Percentiles rank a stretch among this genome's conserved stretches.
Evolutionary conservation across 2,113 vertebrate genomes (phyloP).

Genomic region (Rhea pennata): DNA sequence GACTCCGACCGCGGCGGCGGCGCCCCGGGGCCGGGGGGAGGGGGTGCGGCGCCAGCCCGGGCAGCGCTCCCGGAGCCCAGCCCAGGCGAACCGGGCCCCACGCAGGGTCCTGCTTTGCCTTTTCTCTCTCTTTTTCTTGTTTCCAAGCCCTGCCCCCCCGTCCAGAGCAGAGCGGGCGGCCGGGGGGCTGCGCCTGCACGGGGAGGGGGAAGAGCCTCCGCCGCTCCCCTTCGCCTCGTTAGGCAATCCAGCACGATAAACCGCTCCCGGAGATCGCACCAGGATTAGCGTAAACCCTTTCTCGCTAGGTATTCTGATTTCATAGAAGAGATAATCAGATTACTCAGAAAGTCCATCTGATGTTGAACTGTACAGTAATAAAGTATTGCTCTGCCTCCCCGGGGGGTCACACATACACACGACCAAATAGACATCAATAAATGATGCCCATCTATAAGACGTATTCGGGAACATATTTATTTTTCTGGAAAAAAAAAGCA

Average conservation of each 20-base stretch:
- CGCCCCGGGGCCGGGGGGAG: neutral
- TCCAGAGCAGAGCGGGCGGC: no score
- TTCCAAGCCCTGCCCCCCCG: no score
- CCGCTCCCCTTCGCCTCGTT: neutral
- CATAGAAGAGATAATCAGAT: neutral
- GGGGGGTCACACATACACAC: neutral
- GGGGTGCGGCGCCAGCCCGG: neutral
- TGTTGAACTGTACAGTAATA: neutral
- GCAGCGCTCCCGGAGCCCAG: neutral
- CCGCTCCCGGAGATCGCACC: neutral
- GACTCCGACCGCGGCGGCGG: constrained; percentile 84
- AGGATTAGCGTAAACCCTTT: constrained; percentile 5
- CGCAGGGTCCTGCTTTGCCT: neutral
- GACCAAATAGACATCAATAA: neutral
- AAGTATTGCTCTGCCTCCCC: neutral
- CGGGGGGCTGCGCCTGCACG: no score
- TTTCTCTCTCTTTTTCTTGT: no score
- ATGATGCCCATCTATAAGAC: fast-evolving
- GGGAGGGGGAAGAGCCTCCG: neutral
- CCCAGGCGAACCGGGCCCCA: neutral
- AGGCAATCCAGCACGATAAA: neutral
- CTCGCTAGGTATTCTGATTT: neutral
- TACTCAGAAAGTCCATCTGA: neutral
- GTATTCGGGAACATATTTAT: fast-evolving
- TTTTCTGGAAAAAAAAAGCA: fast-evolving